Percentiles rank a stretch among this genome's conserved stretches.
These are phyloP conservation scores for Aplochiton taeniatus DNA, from an alignment of 2,797 vertebrate genomes.

Conservation along the genomic window DNA sequence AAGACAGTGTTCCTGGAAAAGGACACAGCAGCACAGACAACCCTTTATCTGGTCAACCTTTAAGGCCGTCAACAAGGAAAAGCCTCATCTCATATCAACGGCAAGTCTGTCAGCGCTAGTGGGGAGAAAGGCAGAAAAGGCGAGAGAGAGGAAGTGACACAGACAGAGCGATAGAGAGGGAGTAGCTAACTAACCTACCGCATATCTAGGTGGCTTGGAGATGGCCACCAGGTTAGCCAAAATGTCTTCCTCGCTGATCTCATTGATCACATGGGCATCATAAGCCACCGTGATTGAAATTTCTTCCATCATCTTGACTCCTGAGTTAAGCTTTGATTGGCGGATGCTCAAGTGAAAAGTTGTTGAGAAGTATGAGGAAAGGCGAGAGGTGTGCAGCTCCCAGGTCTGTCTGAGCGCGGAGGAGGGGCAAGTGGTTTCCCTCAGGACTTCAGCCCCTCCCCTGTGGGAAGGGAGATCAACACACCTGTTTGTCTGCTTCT, in stretches of 20 bases:
- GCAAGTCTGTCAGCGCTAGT: not conserved
- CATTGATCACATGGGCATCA: slow-evolving; percentile 92
- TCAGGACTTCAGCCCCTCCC: slow-evolving; percentile 58
- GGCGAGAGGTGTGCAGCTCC: slow-evolving; percentile 43
- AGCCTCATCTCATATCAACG: too few relatives aligned
- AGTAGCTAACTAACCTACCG: slow-evolving; percentile 82
- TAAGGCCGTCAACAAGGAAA: too few relatives aligned
- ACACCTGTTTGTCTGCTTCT: slow-evolving; percentile 66
- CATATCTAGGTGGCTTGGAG: slow-evolving; percentile 88
- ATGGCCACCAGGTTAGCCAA: slow-evolving; percentile 87
- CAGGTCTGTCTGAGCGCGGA: slow-evolving; percentile 48
- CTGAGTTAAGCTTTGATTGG: slow-evolving; percentile 8
- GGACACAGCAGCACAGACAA: not conserved
- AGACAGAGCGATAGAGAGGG: not conserved
- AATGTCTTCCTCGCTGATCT: slow-evolving; percentile 88
- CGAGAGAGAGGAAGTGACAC: not conserved
- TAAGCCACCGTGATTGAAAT: slow-evolving; percentile 95
- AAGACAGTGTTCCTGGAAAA: not conserved
- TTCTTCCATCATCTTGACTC: slow-evolving; percentile 95
- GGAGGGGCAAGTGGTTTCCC: slow-evolving; percentile 51
- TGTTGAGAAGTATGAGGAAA: slow-evolving; percentile 22
- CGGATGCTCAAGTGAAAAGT: not conserved
- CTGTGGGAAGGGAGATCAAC: slow-evolving; percentile 19
- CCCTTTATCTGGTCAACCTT: too few relatives aligned
- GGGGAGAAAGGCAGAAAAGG: not conserved